Base-by-base conservation (phyloP, 1,140 invertebrate genomes). In the Chelonus insularis region DNA sequence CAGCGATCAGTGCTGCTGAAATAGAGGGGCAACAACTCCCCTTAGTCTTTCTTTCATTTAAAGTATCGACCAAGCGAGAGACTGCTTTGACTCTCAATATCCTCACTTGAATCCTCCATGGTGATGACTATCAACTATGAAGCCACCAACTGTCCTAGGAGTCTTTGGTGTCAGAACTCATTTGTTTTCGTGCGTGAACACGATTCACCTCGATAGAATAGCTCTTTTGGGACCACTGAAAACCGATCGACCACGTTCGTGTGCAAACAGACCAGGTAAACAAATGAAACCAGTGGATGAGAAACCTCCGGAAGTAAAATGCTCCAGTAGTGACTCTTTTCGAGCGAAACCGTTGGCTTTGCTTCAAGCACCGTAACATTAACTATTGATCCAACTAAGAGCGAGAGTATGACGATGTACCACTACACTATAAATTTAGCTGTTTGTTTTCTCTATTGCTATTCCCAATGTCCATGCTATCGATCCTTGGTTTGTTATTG, bases 311-410 rank as follows among this genome's bases (percentile, higher is more conserved):
- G 50, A 52, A 52, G 50, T 16, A 34, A 9, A 23, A 7, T 12
- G 25, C 5, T 29, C 23, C n/a, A 18, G 50, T 32, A 21, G 14
- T 52, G 25, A 52, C 50, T 32, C 50, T 52, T 52, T 52, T 52
- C 50, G 25, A 29, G 50, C 50, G 50, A 25, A 52, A 52, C 25
- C 16, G 25, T n/a, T 14, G 32, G 25, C 14, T 12, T 20, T 11
- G 45, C 45, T 48, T 21, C 50, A 52, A 52, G 50, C 50, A 52
- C 25, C 50, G 58, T 54, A 36, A 60, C 58, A 60, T 60, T 60
- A 60, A 54, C 58, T 60, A 60, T 60, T 54, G 58, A 60, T 60
- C 58, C 37, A 54, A 32, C 37, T 39, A 32, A 59, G 32, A 50
- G 47, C 21, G 21, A n/a, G n/a, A 12, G 45, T 59, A 48, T 23